phyloP scores from a whole-genome alignment of 2,888 invertebrate species.

The Cheilosia variabilis region DNA sequence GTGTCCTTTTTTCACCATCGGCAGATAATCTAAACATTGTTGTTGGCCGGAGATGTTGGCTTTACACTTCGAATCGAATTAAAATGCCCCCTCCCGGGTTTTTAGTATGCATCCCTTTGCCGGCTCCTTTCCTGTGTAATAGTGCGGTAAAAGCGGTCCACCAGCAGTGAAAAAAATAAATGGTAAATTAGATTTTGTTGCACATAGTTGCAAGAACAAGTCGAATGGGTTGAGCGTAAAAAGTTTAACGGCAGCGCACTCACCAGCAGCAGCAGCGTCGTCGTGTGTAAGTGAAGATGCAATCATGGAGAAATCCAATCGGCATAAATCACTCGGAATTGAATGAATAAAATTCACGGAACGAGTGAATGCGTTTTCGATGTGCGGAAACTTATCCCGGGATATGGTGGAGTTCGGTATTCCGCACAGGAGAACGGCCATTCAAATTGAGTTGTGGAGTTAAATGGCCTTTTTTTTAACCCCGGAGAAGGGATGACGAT shows the following conservation, averaged over 20 bases:
- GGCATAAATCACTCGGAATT: slow-evolving; percentile 73
- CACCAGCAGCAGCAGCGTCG: background rate
- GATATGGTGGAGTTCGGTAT: slow-evolving; percentile 11
- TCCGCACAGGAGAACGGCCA: slow-evolving; percentile 31
- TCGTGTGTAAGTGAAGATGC: slow-evolving; percentile 50
- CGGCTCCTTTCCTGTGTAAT: background rate
- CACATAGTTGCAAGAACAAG: slow-evolving; percentile 57
- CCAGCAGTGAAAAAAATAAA: slow-evolving; percentile 22
- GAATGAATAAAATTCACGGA: slow-evolving; percentile 73
- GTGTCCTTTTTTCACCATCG: slow-evolving; percentile 25
- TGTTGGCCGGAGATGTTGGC: slow-evolving; percentile 45
- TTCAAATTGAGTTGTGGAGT: slow-evolving; percentile 54
- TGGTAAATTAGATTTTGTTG: slow-evolving; percentile 67
- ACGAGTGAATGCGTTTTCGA: slow-evolving; percentile 63
- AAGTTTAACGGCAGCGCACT: slow-evolving; percentile 49
- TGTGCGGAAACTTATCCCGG: slow-evolving; percentile 29
- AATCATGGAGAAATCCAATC: slow-evolving; percentile 74
- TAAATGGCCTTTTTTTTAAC: background rate
- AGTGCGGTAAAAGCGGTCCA: slow-evolving; percentile 12
- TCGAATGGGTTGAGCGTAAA: slow-evolving; percentile 11
- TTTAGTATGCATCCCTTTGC: background rate
- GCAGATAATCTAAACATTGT: slow-evolving; percentile 54
- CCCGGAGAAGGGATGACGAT: background rate
- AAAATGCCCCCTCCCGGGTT: slow-evolving; percentile 12
- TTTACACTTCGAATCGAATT: slow-evolving; percentile 60